A percentile compares a stretch with the other conserved stretches of the same genome.
Conservation (phyloP, 2,113 vertebrate genomes). For the Nannobrachium achirus region DNA sequence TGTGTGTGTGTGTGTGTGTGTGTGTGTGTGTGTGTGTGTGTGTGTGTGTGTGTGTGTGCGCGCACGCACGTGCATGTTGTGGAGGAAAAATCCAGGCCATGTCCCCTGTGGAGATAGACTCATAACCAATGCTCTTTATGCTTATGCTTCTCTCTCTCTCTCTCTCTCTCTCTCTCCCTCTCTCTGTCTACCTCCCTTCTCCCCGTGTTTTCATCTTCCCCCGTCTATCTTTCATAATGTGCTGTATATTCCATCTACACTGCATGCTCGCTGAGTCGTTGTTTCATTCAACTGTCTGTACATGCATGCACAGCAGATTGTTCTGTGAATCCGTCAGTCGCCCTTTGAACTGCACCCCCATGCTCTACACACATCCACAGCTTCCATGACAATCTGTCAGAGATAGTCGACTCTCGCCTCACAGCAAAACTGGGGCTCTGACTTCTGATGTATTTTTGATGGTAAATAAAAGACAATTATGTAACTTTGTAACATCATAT, state of each 20-base stretch:
- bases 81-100: slow-evolving; percentile 64
- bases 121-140: slow-evolving; percentile 77
- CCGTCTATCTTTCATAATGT: background rate
- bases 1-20: background rate
- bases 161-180: slow-evolving; percentile 42
- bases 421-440: slow-evolving; percentile 7
- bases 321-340: slow-evolving; percentile 57
- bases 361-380: slow-evolving; percentile 16
- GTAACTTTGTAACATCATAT: too few species aligned
- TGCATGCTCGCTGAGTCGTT: background rate
- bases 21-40: slow-evolving; percentile 5
- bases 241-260: too few species aligned
- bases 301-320: slow-evolving; percentile 18
- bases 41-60: slow-evolving; percentile 17
- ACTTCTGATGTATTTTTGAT: too few species aligned
- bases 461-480: too few species aligned
- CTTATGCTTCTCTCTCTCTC: slow-evolving; percentile 9
- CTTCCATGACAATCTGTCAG: too few species aligned
- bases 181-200: background rate
- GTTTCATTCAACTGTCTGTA: slow-evolving; percentile 56
- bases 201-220: background rate
- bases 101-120: slow-evolving; percentile 65
- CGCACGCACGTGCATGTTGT: slow-evolving; percentile 16
- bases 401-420: slow-evolving; percentile 48
- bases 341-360: slow-evolving; percentile 60